Evolutionary conservation across 2,797 vertebrate genomes (phyloP).

Genomic region (Tamandua tetradactyla): DNA sequence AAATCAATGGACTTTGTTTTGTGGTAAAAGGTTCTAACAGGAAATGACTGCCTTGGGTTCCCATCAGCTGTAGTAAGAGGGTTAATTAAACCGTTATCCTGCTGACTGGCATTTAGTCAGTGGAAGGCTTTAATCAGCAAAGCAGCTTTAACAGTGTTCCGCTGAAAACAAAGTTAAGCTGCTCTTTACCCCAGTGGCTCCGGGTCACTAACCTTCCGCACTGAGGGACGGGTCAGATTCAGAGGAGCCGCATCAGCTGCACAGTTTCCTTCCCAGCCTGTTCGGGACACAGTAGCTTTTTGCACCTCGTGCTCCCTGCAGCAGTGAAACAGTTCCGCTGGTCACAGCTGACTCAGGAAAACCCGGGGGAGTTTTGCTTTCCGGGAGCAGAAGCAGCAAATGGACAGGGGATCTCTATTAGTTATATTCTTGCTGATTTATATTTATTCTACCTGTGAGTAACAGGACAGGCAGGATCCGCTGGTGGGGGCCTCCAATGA

Average conservation of each 20-base stretch:
- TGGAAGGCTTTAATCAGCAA: conserved; percentile 23
- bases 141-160: neutral
- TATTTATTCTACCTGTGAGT: conserved; percentile 17
- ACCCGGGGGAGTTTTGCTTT: neutral
- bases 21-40: conserved; percentile 51
- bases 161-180: neutral
- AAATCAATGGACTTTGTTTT: conserved; percentile 56
- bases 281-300: neutral
- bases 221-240: neutral
- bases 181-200: neutral
- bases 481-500: conserved; percentile 47
- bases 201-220: neutral
- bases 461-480: conserved; percentile 51
- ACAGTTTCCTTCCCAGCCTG: neutral
- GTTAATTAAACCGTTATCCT: conserved; percentile 32
- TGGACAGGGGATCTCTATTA: neutral
- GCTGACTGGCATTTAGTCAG: neutral
- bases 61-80: neutral
- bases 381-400: neutral
- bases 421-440: neutral
- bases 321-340: neutral
- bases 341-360: neutral
- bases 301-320: neutral
- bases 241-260: neutral
- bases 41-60: conserved; percentile 34